Percentiles rank a stretch among this genome's conserved stretches.
phyloP scores from a whole-genome alignment of 2,888 invertebrate genomes.

The Cerastoderma edule region DNA sequence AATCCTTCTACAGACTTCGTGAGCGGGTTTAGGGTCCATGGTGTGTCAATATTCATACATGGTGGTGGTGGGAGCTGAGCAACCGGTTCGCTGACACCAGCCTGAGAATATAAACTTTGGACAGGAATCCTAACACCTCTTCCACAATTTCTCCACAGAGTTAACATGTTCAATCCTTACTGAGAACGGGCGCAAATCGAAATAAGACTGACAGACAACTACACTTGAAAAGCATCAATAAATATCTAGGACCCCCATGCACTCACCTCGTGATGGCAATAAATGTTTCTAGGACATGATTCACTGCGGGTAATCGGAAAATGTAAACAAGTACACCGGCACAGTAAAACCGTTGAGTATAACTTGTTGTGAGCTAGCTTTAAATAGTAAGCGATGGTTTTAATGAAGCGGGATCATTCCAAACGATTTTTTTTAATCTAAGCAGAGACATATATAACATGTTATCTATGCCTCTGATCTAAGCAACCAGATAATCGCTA shows the following conservation, averaged over 20 bases:
- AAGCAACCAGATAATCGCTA: no score
- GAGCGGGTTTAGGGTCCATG: neutral
- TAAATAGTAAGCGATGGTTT: no score
- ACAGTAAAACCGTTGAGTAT: no score
- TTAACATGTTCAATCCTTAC: conserved; percentile 27
- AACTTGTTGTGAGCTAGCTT: no score
- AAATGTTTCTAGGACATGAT: no score
- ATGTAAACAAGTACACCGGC: conserved; percentile 17
- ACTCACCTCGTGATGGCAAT: conserved; percentile 48
- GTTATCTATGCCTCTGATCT: no score
- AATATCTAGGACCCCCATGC: conserved; percentile 37
- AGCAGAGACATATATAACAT: no score
- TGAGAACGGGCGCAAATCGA: neutral
- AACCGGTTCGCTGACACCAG: conserved; percentile 8
- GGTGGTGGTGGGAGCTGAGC: conserved; percentile 15
- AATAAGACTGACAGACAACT: neutral
- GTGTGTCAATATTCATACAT: conserved; percentile 7
- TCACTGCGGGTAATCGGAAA: conserved; percentile 27
- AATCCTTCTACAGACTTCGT: conserved; percentile 35
- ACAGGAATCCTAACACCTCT: conserved; percentile 11
- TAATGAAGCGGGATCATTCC: no score
- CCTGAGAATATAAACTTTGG: conserved; percentile 28
- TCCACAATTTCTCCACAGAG: conserved; percentile 38
- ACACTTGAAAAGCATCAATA: neutral
- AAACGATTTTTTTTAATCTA: no score